Evolutionary conservation across 2,113 vertebrate species (phyloP), one percentile per base, ranked within the genome.

Genomic region (Cynoglossus semilaevis): DNA sequence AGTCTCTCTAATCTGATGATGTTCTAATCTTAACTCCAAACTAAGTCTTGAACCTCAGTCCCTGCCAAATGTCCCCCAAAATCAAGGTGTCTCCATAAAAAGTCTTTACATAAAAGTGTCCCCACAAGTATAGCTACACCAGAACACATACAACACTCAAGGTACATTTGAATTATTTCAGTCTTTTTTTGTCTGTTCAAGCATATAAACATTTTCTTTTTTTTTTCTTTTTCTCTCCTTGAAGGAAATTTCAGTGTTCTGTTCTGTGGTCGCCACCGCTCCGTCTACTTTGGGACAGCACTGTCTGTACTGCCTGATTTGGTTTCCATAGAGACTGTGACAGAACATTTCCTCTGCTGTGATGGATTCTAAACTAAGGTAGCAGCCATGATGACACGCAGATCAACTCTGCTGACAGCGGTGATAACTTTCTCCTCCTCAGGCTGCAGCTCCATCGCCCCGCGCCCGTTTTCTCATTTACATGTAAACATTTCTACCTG

Each of bases 281-380:
- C 54, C 55, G 64, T 83, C 79, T 71, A 76, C 75, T 77, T 72
- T 67, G 57, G 70, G 66, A 70, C 61, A 61, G 67, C 65, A 63
- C 70, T 72, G 80, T 68, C 81, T 79, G 65, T 69, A 89, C 70
- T 87, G 87, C 79, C 85, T 83, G 85, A 83, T 82, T 84, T 70
- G 62, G 88, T 89, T 90, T 88, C 89, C 87, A 89, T 88, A 85
- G 87, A 58, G 71, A 90, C 83, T 62, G 82, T 53, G 67, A 82
- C 78, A 79, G 85, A 81, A 82, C 70, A 76, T 76, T 81, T 85
- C 71, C 77, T 62, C 71, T 62, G 76, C 74, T 66, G 74, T 81
- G 77, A 87, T 81, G 77, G 84, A 85, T 81, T 81, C 73, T 78
- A 77, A 87, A 84, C 79, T 58, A 76, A 84, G 61, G 52, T 55